These are phyloP conservation scores for Phasianus colchicus DNA, from an alignment of 2,113 vertebrate genomes.

Conservation along the genomic window DNA sequence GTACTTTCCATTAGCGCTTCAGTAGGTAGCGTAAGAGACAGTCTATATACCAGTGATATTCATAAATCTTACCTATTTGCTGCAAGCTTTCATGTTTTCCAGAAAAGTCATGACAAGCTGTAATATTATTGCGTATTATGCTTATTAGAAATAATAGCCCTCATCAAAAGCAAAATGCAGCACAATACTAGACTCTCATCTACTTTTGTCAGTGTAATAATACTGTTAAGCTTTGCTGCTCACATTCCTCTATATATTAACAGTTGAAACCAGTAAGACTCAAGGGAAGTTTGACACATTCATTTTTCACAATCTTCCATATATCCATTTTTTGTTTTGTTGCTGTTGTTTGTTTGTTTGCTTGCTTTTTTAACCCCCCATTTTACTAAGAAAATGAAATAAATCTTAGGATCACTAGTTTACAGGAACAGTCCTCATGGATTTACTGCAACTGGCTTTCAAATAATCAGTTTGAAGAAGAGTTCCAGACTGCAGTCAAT, in stretches of 20 bases:
- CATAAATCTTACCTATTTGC: not conserved
- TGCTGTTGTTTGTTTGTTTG: not conserved
- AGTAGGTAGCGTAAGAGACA: not conserved
- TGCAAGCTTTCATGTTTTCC: constrained; percentile 14
- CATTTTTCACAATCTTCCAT: not conserved
- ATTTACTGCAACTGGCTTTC: not conserved
- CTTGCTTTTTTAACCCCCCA: not conserved
- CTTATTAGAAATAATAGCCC: not conserved
- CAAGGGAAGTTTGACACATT: not conserved
- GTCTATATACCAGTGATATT: not conserved
- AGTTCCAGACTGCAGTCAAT: not conserved
- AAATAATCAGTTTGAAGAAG: constrained; percentile 1
- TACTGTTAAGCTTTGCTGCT: not conserved
- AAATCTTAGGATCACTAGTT: not conserved
- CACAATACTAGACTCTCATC: not conserved
- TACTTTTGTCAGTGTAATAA: not conserved
- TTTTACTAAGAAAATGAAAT: constrained; percentile 5
- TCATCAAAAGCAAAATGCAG: constrained; percentile 13
- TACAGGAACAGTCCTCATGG: not conserved
- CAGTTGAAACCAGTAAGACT: not conserved
- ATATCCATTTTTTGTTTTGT: not conserved
- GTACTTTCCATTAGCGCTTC: not conserved
- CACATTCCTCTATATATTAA: not conserved
- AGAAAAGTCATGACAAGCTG: not conserved
- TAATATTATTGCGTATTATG: not conserved